Conservation (phyloP, 2,888 invertebrate genomes). For the Thumatha senex region DNA sequence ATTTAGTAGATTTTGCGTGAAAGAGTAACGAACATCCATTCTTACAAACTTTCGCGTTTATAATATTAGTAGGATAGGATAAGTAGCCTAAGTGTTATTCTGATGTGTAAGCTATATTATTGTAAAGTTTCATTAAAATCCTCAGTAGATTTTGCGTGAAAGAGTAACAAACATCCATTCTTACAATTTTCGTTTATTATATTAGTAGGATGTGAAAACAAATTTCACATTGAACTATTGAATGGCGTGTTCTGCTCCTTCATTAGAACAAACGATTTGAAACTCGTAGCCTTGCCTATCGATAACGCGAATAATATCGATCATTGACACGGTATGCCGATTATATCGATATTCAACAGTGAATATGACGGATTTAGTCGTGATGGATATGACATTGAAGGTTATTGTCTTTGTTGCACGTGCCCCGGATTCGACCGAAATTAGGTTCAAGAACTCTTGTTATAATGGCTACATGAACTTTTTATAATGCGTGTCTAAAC, state of each 20-base stretch:
- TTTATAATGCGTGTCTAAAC: slow-evolving; percentile 37
- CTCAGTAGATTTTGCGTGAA: too few relatives aligned
- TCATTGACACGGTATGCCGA: slow-evolving; percentile 58
- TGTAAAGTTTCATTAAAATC: too few relatives aligned
- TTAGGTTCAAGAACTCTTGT: slow-evolving; percentile 66
- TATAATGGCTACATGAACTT: slow-evolving; percentile 34
- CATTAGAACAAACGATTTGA: slow-evolving; percentile 28
- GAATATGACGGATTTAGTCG: slow-evolving; percentile 66
- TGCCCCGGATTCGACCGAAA: slow-evolving; percentile 70
- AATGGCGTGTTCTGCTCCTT: slow-evolving; percentile 19
- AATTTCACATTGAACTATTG: slow-evolving; percentile 30
- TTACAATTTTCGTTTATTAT: too few relatives aligned
- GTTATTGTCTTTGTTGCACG: slow-evolving; percentile 63
- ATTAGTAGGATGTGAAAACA: slow-evolving; percentile 23
- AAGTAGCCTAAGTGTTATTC: too few relatives aligned
- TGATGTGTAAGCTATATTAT: too few relatives aligned
- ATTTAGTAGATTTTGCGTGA: too few relatives aligned
- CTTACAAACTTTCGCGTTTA: too few relatives aligned
- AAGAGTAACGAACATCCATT: too few relatives aligned
- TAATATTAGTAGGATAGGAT: too few relatives aligned
- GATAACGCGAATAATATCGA: slow-evolving; percentile 50
- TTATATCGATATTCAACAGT: slow-evolving; percentile 54
- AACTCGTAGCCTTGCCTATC: slow-evolving; percentile 49
- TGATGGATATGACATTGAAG: slow-evolving; percentile 69
- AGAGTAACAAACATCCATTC: too few relatives aligned